Percentiles rank a stretch among this genome's conserved stretches.
Conservation (phyloP, 2,888 invertebrate genomes). For the Julus scanicus region DNA sequence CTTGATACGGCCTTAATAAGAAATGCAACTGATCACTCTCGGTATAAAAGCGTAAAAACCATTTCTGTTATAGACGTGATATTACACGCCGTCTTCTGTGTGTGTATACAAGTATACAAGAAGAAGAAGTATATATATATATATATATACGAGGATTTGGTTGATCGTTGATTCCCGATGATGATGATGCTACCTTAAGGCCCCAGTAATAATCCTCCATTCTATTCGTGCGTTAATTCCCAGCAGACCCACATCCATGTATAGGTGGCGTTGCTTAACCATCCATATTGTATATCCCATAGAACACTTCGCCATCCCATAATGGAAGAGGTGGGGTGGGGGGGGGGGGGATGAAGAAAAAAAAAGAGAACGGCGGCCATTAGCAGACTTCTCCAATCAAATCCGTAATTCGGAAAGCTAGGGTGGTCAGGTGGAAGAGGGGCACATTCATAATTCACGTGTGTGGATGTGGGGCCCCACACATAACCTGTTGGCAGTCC, state of each 20-base stretch:
- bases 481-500: too few relatives aligned
- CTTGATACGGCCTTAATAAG: constrained; percentile 28
- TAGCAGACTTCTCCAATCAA: constrained; percentile 24
- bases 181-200: background rate
- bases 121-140: too few relatives aligned
- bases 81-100: background rate
- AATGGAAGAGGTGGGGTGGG: too few relatives aligned
- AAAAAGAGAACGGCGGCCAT: background rate
- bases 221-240: background rate
- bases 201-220: background rate
- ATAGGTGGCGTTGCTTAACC: background rate
- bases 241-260: background rate
- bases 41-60: constrained; percentile 26
- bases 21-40: constrained; percentile 28
- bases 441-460: too few relatives aligned
- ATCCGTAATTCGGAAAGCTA: background rate
- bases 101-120: too few relatives aligned
- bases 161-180: background rate
- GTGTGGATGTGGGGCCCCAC: too few relatives aligned
- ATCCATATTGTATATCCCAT: background rate
- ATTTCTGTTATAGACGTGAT: background rate
- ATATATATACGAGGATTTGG: background rate
- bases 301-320: too few relatives aligned
- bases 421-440: background rate
- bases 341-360: too few relatives aligned